Evolutionary conservation across 2,888 invertebrate genomes (phyloP).

Genomic region (Callyntrura guangdongensis): DNA sequence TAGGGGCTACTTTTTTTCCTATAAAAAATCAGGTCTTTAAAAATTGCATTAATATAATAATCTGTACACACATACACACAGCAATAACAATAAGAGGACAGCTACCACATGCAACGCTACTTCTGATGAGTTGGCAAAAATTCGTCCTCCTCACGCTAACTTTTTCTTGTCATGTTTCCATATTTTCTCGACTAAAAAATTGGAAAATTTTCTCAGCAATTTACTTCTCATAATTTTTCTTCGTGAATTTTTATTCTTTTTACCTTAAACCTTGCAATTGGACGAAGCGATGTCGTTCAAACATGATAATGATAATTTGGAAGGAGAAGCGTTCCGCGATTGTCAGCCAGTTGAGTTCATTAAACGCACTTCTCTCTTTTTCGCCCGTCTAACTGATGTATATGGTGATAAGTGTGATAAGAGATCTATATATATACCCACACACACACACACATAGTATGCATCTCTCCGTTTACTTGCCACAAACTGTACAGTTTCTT

Average conservation of each 20-base stretch:
- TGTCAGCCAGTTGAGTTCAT: conserved; percentile 78
- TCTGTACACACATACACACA: conserved; percentile 14
- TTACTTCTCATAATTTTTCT: conserved; percentile 75
- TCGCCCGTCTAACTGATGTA: conserved; percentile 24
- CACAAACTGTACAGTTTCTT: conserved; percentile 10
- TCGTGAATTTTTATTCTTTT: conserved; percentile 56
- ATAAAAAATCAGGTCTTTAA: conserved; percentile 71
- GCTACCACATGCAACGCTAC: conserved; percentile 12
- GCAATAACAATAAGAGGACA: background rate
- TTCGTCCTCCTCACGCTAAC: conserved; percentile 69
- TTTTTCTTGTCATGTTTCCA: conserved; percentile 76
- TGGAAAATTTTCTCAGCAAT: conserved; percentile 74
- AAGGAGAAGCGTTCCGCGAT: conserved; percentile 59
- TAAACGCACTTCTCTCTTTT: conserved; percentile 69
- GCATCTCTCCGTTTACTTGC: background rate
- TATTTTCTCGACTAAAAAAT: conserved; percentile 74
- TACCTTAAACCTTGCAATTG: conserved; percentile 15
- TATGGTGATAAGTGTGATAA: conserved; percentile 74
- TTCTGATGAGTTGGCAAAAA: conserved; percentile 77
- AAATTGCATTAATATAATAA: conserved; percentile 72
- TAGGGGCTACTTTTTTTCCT: conserved; percentile 65
- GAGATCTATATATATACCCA: conserved; percentile 62
- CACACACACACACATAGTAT: conserved; percentile 21
- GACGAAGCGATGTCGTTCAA: conserved; percentile 49
- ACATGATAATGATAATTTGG: conserved; percentile 42